phyloP scores from a whole-genome alignment of 2,113 vertebrate genomes.

The Eidolon helvum region DNA sequence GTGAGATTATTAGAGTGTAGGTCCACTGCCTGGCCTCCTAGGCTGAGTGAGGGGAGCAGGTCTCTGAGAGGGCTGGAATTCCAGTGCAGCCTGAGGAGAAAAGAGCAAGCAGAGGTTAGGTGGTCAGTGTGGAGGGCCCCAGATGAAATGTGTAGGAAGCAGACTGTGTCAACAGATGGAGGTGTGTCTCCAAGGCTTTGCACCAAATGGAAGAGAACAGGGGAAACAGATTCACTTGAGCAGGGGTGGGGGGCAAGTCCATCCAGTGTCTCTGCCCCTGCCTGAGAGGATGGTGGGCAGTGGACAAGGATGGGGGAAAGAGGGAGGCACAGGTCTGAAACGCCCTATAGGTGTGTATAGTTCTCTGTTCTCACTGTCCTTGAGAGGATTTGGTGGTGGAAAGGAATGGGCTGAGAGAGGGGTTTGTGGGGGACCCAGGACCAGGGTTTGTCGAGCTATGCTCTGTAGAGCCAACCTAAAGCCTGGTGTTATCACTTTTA shows the following conservation, averaged over 20 bases:
- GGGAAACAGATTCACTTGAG: not conserved
- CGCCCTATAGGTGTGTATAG: not conserved
- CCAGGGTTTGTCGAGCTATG: not conserved
- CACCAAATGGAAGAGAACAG: not conserved
- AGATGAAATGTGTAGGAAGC: too few species aligned
- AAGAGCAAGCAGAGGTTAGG: not conserved
- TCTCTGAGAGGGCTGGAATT: not conserved
- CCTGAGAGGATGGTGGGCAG: too few species aligned
- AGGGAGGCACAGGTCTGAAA: not conserved
- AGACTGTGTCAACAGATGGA: not conserved
- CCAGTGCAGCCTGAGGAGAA: not conserved
- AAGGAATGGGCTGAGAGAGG: not conserved
- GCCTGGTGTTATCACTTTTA: not conserved
- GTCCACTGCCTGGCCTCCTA: accelerated
- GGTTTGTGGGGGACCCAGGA: not conserved
- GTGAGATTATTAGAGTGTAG: not conserved
- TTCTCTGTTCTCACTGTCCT: not conserved
- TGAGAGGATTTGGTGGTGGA: not conserved
- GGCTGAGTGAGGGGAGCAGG: not conserved
- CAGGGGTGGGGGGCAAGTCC: not conserved
- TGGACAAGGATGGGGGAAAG: not conserved
- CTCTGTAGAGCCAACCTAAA: not conserved
- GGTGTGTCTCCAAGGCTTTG: not conserved
- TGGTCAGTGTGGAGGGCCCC: not conserved
- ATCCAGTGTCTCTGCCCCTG: not conserved